Base-by-base conservation (phyloP, 2,888 invertebrate species). In the Eupithecia centaureata region DNA sequence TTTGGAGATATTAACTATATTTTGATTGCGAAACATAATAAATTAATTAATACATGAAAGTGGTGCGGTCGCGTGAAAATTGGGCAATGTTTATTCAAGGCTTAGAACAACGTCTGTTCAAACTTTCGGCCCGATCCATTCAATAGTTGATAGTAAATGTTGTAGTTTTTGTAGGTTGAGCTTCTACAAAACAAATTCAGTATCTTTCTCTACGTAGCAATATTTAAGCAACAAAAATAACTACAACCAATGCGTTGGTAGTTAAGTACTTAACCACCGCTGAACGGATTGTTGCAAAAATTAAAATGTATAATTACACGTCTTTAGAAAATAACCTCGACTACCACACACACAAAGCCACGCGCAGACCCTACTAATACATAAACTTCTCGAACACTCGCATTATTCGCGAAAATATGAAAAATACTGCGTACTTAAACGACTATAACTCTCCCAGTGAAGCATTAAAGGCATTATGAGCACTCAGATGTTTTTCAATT, bases 401-500 rank as follows among this genome's bases (percentile, higher is more conserved):
- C 81, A 85, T 86, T 89, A 89, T 89, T 89, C 81, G 87, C 81
- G 86, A 88, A 89, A 87, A 89, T 88, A 90, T 91, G 89, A 90
- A 88, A 90, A 90, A 90, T 85, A 87, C 84, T 81, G 79, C 82
- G 82, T 82, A 85, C 85, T 87, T 87, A 84, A 83, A 84, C 80
- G 79, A 84, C 86, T 75, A 87, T 89, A 88, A 89, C 89, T 90
- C 88, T 86, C 82, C 72, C 75, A 77, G 86, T 80, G 83, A 86
- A 79, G 86, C 87, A 91, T 91, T 91, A 90, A 89, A 88, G 82
- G 84, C 83, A 89, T 91, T 90, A 90, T 87, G 88, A 87, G 78
- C 85, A 86, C 86, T 89, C 86, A 72, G 87, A 86, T 88, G 89
- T 90, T 91, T 93, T 92, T 92, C 92, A 92, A 92, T 93, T 92